Evolutionary conservation across 2,888 invertebrate species (phyloP).

Genomic region (Aricia artaxerxes): DNA sequence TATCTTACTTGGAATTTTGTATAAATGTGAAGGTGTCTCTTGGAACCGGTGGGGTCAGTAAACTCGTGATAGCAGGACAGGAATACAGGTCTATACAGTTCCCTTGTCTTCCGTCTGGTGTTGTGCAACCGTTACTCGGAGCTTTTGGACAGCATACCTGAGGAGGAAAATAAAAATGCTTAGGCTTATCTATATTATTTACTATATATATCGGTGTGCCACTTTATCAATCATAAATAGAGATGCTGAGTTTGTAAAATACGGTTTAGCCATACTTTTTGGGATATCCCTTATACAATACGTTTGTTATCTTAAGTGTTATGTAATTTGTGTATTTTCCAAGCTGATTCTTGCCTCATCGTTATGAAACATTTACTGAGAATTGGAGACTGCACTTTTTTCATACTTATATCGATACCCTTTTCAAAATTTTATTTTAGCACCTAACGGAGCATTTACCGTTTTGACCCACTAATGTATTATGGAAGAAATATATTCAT

Average conservation of each 20-base stretch:
- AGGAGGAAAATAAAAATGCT: background rate
- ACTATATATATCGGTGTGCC: background rate
- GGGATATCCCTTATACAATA: background rate
- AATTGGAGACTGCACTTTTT: background rate
- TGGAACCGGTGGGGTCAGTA: constrained; percentile 40
- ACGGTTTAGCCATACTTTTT: background rate
- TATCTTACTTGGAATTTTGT: constrained; percentile 10
- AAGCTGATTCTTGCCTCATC: background rate
- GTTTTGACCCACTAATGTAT: background rate
- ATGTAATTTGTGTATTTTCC: background rate
- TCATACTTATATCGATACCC: background rate
- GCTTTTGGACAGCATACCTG: constrained; percentile 56
- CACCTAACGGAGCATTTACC: background rate
- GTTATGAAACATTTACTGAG: background rate
- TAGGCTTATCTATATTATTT: background rate
- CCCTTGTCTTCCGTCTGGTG: constrained; percentile 48
- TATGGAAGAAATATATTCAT: too few relatives aligned
- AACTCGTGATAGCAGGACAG: constrained; percentile 44
- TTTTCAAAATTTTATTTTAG: background rate
- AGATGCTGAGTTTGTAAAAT: background rate
- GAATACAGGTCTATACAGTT: constrained; percentile 47
- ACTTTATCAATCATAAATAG: background rate
- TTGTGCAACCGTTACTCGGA: constrained; percentile 43
- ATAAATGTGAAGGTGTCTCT: constrained; percentile 22
- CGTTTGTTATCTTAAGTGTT: background rate